Base-by-base conservation (phyloP, 2,888 invertebrate genomes). In the Melanchra persicariae region DNA sequence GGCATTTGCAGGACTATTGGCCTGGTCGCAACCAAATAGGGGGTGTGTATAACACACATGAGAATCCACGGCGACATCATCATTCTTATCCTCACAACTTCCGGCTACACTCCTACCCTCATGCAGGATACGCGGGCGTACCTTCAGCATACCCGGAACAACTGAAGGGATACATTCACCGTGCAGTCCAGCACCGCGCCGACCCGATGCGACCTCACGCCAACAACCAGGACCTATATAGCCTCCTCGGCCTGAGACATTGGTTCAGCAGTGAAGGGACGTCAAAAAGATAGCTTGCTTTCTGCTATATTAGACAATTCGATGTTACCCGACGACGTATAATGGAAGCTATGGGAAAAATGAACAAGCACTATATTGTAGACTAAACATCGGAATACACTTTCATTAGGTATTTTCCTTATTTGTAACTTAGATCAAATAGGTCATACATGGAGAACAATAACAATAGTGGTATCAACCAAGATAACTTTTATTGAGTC, bases 281-380 rank as follows among this genome's bases (percentile, higher is more conserved):
- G 68, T 93, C 95, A 73, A 95, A 96, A 86, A 96, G 96, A 96
- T 96, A 96, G 95, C 87, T 92, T 84, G 82, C 74, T 90, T 87
- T 75, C 81, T 75, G 72, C 86, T 77, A 79, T 81, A 82, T 88
- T 92, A 94, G 92, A 93, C 89, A 93, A 94, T 91, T 93, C 91
- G 94, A 95, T 94, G 95, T 96, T 96, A 96, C 96, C 95, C 95
- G 95, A 95, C 93, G 93, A 93, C 91, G 88, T 95, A 93, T 95
- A 94, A 91, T 94, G 95, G 90, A 93, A 93, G 95, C 95, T 95
- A 93, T 95, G 94, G 92, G 85, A 87, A 88, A 89, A 91, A 87
- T 86, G 85, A 86, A 75, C 65, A 77, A 69, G 61, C 74, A 81
- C 78, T 78, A 82, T 70, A 65, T 67, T 70, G 70, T 84, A 82